Percentiles rank a stretch among this genome's conserved stretches.
Evolutionary conservation across 2,113 vertebrate species (phyloP).

Genomic region (Myotis lucifugus): DNA sequence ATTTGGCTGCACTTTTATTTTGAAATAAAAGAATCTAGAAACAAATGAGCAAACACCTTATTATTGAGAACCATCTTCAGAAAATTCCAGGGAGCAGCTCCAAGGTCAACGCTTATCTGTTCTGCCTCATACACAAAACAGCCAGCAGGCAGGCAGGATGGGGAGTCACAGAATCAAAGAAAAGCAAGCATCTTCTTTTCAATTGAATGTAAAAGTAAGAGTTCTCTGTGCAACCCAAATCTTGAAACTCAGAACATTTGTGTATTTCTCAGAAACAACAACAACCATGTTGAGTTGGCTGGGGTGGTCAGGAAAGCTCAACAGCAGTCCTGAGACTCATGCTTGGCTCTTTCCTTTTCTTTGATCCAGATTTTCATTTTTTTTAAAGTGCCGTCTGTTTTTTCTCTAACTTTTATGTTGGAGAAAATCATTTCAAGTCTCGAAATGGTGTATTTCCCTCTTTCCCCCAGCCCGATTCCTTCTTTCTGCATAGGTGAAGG

Average conservation of each 20-base stretch:
- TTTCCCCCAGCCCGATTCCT: neutral
- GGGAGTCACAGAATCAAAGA: neutral
- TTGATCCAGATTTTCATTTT: constrained; percentile 49
- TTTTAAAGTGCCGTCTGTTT: constrained; percentile 75
- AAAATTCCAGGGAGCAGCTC: constrained; percentile 41
- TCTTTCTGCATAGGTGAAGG: neutral
- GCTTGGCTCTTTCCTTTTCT: constrained; percentile 66
- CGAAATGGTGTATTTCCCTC: constrained; percentile 66
- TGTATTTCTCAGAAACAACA: constrained; percentile 59
- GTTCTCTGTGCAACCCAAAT: constrained; percentile 27
- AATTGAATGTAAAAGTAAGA: neutral
- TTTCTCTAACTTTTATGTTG: constrained; percentile 69
- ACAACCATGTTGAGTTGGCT: neutral
- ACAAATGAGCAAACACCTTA: constrained; percentile 75
- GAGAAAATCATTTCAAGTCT: constrained; percentile 67
- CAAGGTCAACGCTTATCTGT: constrained; percentile 73
- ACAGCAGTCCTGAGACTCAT: constrained; percentile 51
- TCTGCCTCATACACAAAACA: constrained; percentile 49
- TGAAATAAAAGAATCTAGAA: constrained; percentile 73
- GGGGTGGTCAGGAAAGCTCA: constrained; percentile 42
- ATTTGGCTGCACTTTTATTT: constrained; percentile 72
- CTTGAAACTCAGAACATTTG: constrained; percentile 45
- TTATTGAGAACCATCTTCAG: constrained; percentile 68
- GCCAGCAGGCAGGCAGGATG: neutral
- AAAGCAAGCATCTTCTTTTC: constrained; percentile 21